phyloP scores from a whole-genome alignment of 2,888 invertebrate species.

The Neoscelio sp. region DNA sequence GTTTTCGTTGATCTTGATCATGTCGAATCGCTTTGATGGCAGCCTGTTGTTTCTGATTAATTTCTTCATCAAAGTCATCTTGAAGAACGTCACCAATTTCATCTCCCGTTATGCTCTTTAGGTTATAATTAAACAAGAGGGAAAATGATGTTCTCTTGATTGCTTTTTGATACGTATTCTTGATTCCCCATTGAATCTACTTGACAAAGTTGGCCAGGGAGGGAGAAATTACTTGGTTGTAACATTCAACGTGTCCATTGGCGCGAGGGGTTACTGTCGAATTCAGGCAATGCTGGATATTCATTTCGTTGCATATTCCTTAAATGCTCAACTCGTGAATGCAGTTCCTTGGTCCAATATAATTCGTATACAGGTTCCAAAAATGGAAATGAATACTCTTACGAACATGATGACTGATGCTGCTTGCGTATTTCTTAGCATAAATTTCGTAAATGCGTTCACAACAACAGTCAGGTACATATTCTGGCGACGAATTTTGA shows the following conservation, averaged over 20 bases:
- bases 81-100: neutral
- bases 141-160: neutral
- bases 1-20: too few species aligned
- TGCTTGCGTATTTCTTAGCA: slow-evolving; percentile 28
- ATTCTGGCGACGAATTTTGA: slow-evolving; percentile 11
- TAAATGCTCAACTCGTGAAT: slow-evolving; percentile 77
- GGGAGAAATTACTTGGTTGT: slow-evolving; percentile 71
- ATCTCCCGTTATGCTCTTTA: neutral
- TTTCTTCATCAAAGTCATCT: too few species aligned
- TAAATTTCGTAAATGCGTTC: slow-evolving; percentile 68
- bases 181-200: neutral
- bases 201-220: neutral
- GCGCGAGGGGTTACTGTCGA: slow-evolving; percentile 74
- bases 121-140: neutral
- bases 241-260: slow-evolving; percentile 78
- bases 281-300: slow-evolving; percentile 70
- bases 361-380: slow-evolving; percentile 73
- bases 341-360: slow-evolving; percentile 79
- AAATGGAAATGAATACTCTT: slow-evolving; percentile 71
- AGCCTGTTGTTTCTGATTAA: too few species aligned
- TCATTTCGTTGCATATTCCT: slow-evolving; percentile 72
- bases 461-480: slow-evolving; percentile 46
- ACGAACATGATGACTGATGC: slow-evolving; percentile 72
- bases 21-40: too few species aligned
- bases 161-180: slow-evolving; percentile 11